phyloP scores from a whole-genome alignment of 2,113 vertebrate species.

The Cranoglanis bouderius region DNA sequence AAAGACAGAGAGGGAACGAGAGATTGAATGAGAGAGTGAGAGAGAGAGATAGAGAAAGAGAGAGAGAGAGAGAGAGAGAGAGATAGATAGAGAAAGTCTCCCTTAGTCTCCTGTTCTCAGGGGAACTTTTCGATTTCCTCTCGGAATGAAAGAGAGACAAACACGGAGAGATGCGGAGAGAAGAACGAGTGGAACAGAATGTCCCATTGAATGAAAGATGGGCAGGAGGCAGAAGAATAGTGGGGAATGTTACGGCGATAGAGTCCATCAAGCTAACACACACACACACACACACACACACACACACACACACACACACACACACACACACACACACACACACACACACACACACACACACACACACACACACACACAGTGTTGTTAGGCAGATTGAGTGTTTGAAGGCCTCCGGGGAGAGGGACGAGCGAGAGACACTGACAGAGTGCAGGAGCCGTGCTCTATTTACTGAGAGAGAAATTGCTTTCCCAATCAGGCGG shows the following conservation, averaged over 20 bases:
- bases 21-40: background rate
- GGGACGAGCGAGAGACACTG: background rate
- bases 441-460: background rate
- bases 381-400: conserved; percentile 41
- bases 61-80: background rate
- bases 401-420: background rate
- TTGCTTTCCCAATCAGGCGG: conserved; percentile 28
- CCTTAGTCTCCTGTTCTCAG: background rate
- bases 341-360: conserved; percentile 14
- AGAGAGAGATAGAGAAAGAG: background rate
- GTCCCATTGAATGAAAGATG: conserved; percentile 58
- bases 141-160: conserved; percentile 19
- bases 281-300: too few relatives aligned
- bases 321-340: conserved; percentile 16
- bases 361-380: conserved; percentile 19
- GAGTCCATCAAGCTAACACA: conserved; percentile 11
- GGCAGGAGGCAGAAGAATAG: conserved; percentile 59
- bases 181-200: conserved; percentile 46
- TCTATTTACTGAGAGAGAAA: conserved; percentile 41
- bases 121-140: background rate
- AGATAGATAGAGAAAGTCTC: background rate
- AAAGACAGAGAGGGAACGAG: too few relatives aligned
- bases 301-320: background rate
- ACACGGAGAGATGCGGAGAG: conserved; percentile 30
- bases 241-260: conserved; percentile 64